Percentiles rank a stretch among this genome's conserved stretches.
phyloP scores from a whole-genome alignment of 2,888 invertebrate species.

The Seira ritae region DNA sequence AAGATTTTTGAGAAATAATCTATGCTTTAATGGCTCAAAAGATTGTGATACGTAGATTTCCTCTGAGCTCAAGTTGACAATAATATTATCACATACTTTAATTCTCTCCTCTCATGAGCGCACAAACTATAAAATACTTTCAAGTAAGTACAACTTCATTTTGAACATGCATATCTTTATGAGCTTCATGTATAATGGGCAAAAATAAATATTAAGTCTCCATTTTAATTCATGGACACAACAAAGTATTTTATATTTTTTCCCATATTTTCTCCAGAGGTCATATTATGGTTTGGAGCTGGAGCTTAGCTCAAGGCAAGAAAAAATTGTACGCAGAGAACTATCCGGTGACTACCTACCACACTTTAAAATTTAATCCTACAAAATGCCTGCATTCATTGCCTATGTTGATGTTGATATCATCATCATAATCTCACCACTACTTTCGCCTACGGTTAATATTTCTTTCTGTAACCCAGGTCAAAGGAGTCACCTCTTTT shows the following conservation, averaged over 20 bases:
- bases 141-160: not conserved
- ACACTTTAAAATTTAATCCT: conserved; percentile 11
- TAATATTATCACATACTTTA: conserved; percentile 21
- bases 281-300: no score
- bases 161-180: no score
- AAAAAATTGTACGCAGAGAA: not conserved
- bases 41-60: no score
- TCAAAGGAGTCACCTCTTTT: conserved; percentile 47
- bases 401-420: not conserved
- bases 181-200: no score
- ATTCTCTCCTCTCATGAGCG: not conserved
- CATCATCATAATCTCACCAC: no score
- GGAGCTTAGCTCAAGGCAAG: not conserved
- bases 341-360: not conserved
- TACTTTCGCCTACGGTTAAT: conserved; percentile 46
- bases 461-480: conserved; percentile 55
- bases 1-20: conserved; percentile 32
- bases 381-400: no score
- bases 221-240: not conserved
- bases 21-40: conserved; percentile 46
- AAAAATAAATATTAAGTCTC: no score
- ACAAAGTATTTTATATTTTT: no score
- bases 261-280: no score
- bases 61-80: no score
- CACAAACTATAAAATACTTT: no score